Percentiles rank a stretch among this genome's conserved stretches.
phyloP scores from a whole-genome alignment of 2,888 invertebrate species.

The Apotomis capreana region DNA sequence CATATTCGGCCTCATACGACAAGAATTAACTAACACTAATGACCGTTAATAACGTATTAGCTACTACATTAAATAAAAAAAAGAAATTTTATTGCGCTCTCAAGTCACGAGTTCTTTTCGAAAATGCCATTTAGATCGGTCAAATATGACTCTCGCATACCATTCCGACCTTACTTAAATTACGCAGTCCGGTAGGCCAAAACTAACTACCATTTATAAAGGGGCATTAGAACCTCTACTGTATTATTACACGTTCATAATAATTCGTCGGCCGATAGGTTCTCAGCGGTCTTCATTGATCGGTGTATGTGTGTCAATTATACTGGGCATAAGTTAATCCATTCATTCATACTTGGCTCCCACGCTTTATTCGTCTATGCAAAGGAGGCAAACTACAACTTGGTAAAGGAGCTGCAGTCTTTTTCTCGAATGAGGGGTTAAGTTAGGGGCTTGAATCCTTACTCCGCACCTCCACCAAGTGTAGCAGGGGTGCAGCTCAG shows the following conservation, averaged over 20 bases:
- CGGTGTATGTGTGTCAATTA: conserved; percentile 49
- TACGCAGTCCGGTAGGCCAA: conserved; percentile 63
- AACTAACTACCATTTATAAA: conserved; percentile 65
- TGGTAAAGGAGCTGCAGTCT: background rate
- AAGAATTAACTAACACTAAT: conserved; percentile 59
- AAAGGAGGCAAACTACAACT: background rate
- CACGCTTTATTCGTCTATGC: conserved; percentile 45
- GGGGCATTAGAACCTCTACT: conserved; percentile 56
- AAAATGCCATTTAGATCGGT: conserved; percentile 50
- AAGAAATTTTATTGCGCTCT: conserved; percentile 67
- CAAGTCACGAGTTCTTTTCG: conserved; percentile 71
- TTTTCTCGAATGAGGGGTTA: background rate
- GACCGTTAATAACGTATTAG: conserved; percentile 66
- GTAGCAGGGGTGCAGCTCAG: no score
- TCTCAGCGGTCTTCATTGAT: conserved; percentile 53
- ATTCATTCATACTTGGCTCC: conserved; percentile 48
- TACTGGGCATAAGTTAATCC: conserved; percentile 41
- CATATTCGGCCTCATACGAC: conserved; percentile 50
- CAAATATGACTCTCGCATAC: conserved; percentile 48
- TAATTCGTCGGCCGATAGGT: conserved; percentile 56
- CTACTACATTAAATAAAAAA: conserved; percentile 64
- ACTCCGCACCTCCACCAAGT: no score
- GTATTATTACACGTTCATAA: conserved; percentile 66
- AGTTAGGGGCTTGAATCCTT: background rate
- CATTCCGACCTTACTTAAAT: conserved; percentile 55